Percentiles rank a stretch among this genome's conserved stretches.
Conservation (phyloP, 2,113 vertebrate species). For the Irena cyanogastra region DNA sequence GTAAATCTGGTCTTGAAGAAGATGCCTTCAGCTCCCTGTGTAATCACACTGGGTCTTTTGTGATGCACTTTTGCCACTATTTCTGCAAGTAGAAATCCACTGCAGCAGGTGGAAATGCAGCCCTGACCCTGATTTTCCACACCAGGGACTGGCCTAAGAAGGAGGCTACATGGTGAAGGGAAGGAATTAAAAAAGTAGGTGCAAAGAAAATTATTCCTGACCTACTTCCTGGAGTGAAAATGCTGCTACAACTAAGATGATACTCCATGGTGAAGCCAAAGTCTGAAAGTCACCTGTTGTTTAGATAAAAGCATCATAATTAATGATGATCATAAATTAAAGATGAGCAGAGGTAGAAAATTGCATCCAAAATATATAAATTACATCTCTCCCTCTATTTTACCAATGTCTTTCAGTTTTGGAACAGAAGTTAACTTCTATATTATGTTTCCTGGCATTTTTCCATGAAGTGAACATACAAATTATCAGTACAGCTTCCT, state of each 20-base stretch:
- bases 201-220: not conserved
- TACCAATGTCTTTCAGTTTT: not conserved
- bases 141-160: not conserved
- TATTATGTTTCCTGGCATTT: not conserved
- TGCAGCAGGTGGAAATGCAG: not conserved
- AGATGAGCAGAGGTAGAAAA: not conserved
- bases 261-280: not conserved
- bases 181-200: not conserved
- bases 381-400: not conserved
- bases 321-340: not conserved
- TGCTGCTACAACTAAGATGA: not conserved
- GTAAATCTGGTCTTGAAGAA: not conserved
- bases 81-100: not conserved
- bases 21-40: not conserved
- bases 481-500: not conserved
- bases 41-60: not conserved
- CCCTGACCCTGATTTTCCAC: too few relatives aligned
- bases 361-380: not conserved
- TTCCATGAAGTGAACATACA: not conserved
- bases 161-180: not conserved
- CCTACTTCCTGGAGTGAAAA: not conserved
- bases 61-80: not conserved
- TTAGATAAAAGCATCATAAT: not conserved
- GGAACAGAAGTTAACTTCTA: not conserved
- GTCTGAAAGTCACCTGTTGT: not conserved